phyloP scores from a whole-genome alignment of 2,797 vertebrate species.

The Cuniculus paca region DNA sequence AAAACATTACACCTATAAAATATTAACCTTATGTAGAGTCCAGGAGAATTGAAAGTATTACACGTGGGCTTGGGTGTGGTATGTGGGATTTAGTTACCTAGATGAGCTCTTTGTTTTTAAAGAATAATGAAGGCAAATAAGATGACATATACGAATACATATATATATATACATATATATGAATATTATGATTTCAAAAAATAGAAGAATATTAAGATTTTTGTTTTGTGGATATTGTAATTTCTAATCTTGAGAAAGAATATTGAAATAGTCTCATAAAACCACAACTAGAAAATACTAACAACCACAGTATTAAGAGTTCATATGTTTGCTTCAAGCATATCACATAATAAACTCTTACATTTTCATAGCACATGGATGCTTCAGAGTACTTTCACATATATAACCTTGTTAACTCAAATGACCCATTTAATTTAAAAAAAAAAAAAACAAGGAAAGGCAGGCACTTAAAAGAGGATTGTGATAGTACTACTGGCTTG shows the following conservation, averaged over 20 bases:
- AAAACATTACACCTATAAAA: too few relatives aligned
- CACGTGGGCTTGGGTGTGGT: neutral
- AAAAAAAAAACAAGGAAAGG: neutral
- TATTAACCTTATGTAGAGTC: neutral
- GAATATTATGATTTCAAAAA: constrained; percentile 24
- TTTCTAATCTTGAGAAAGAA: constrained; percentile 30
- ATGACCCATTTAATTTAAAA: constrained; percentile 70
- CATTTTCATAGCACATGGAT: neutral
- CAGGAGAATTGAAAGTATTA: neutral
- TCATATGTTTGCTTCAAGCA: neutral
- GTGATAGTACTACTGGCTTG: neutral
- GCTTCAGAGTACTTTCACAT: neutral
- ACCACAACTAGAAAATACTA: constrained; percentile 38
- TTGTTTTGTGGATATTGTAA: neutral
- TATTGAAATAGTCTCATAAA: constrained; percentile 38
- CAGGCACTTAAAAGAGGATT: neutral
- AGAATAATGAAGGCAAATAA: neutral
- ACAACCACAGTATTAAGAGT: neutral
- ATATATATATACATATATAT: constrained; percentile 1
- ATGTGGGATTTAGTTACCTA: constrained; percentile 10
- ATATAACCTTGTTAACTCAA: constrained; percentile 20
- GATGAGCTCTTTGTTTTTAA: neutral
- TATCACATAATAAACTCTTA: neutral
- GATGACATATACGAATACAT: neutral
- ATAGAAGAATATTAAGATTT: neutral